Conservation (phyloP, 2,113 vertebrate species). For the Chionomys nivalis region DNA sequence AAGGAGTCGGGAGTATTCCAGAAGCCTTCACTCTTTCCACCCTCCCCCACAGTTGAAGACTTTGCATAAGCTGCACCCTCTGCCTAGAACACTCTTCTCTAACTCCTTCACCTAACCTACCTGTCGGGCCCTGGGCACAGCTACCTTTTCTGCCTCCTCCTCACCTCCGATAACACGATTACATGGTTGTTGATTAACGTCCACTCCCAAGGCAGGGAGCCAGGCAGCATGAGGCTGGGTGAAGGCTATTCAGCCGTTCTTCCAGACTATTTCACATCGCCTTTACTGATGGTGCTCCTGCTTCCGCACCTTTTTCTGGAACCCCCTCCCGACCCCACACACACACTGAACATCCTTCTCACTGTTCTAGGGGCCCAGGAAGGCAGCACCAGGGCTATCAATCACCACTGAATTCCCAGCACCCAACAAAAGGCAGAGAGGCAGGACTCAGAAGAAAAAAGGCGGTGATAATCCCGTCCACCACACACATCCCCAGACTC, state of each 20-base stretch:
- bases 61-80: background rate
- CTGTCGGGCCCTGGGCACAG: background rate
- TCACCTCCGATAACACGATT: background rate
- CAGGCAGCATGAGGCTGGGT: background rate
- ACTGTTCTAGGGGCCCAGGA: background rate
- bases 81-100: background rate
- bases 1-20: background rate
- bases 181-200: background rate
- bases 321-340: too few species aligned
- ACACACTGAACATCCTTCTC: too few species aligned
- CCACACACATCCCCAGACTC: conserved; percentile 60
- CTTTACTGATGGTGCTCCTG: background rate
- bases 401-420: background rate
- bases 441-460: background rate
- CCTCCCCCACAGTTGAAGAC: background rate
- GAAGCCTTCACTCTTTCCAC: background rate
- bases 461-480: background rate
- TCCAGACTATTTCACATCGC: background rate
- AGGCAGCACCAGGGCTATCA: background rate
- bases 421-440: background rate
- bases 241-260: background rate
- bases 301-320: too few species aligned
- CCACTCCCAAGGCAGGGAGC: background rate
- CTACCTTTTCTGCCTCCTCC: background rate
- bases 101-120: background rate